A percentile compares a stretch with the other conserved stretches of the same genome.
phyloP scores from a whole-genome alignment of 2,797 vertebrate species.

The Myotis pilosus region DNA sequence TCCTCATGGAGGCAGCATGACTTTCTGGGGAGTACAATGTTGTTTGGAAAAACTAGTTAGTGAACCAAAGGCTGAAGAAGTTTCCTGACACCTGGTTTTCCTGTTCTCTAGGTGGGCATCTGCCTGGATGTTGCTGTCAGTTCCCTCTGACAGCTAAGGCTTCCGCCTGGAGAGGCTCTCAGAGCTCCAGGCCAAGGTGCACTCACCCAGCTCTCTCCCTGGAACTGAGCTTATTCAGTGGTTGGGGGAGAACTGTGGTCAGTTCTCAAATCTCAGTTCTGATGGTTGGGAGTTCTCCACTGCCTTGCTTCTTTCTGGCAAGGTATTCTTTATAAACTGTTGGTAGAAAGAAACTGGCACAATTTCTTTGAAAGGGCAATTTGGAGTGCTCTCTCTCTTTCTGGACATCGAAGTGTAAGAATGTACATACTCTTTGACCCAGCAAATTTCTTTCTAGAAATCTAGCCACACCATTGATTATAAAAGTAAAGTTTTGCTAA shows the following conservation, averaged over 20 bases:
- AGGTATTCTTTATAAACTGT: not conserved
- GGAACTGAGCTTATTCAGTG: not conserved
- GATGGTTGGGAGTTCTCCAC: not conserved
- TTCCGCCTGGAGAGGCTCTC: not conserved
- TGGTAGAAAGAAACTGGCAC: not conserved
- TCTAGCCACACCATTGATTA: too few relatives aligned
- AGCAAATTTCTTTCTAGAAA: slow-evolving; percentile 21
- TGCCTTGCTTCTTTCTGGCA: not conserved
- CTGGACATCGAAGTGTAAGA: not conserved
- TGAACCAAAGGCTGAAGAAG: not conserved
- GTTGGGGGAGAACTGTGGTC: not conserved
- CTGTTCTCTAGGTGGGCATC: not conserved
- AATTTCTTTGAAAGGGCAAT: not conserved
- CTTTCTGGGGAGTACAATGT: not conserved
- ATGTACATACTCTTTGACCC: not conserved
- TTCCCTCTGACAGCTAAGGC: not conserved
- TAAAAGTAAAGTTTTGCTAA: not conserved
- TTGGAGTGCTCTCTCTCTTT: not conserved
- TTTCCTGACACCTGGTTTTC: not conserved
- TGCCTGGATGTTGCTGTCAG: not conserved
- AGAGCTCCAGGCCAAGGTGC: not conserved
- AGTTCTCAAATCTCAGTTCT: not conserved
- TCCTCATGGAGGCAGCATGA: not conserved
- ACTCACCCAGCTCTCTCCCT: not conserved
- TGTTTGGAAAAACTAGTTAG: not conserved